phyloP scores from a whole-genome alignment of 2,113 vertebrate genomes.

The Eclectus roratus region DNA sequence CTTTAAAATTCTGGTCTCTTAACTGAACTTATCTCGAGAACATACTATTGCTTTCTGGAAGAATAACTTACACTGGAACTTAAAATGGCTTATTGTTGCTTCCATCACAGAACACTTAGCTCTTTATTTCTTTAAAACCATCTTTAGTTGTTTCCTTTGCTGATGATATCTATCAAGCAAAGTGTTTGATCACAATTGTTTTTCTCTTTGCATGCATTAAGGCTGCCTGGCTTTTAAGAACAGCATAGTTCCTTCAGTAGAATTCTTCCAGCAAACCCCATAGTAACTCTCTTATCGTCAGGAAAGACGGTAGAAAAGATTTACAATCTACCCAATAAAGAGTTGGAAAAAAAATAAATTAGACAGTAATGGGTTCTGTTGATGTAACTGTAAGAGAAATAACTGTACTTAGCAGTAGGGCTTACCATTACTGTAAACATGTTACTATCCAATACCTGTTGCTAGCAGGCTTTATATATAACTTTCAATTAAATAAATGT shows the following conservation, averaged over 20 bases:
- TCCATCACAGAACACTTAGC: neutral
- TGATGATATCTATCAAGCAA: neutral
- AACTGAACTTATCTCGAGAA: neutral
- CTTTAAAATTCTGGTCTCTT: neutral
- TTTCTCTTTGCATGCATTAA: conserved; percentile 14
- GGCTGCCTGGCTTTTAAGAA: conserved; percentile 12
- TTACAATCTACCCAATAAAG: neutral
- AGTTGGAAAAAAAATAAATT: neutral
- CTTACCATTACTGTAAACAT: neutral
- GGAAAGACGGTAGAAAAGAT: neutral
- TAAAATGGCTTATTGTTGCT: neutral
- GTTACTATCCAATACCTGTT: neutral
- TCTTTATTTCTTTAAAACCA: neutral
- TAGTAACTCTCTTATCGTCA: neutral
- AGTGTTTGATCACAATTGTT: neutral
- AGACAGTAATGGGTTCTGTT: neutral
- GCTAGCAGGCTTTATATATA: neutral
- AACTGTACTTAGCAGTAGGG: neutral
- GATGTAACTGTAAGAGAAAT: neutral
- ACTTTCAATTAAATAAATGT: neutral
- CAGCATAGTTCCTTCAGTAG: accelerated
- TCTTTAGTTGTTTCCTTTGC: neutral
- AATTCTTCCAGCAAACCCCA: neutral
- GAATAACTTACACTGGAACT: neutral
- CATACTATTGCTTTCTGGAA: neutral